Evolutionary conservation across 2,888 invertebrate species (phyloP).

Genomic region (Eupithecia centaureata): DNA sequence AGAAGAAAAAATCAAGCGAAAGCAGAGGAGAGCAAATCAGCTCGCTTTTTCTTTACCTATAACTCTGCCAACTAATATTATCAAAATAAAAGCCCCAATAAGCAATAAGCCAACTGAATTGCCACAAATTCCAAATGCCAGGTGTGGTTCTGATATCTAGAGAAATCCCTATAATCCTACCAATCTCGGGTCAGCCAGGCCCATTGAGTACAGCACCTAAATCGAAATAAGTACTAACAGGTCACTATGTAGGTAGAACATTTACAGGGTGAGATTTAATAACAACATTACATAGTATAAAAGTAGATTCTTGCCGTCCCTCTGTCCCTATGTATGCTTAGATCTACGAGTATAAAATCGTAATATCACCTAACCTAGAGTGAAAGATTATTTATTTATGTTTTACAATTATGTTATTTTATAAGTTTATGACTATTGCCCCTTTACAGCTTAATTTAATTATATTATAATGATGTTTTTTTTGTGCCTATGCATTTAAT

Average conservation of each 20-base stretch:
- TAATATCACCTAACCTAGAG: too few relatives aligned
- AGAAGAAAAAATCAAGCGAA: background rate
- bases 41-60: background rate
- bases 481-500: too few relatives aligned
- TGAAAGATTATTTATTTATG: too few relatives aligned
- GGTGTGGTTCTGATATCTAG: constrained; percentile 13
- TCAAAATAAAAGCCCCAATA: background rate
- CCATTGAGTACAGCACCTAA: background rate
- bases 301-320: too few relatives aligned
- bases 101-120: background rate
- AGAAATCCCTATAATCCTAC: constrained; percentile 13
- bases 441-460: too few relatives aligned
- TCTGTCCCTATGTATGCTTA: too few relatives aligned
- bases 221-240: constrained; percentile 26
- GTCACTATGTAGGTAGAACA: background rate
- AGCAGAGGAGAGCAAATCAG: background rate
- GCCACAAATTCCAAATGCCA: background rate
- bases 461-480: too few relatives aligned
- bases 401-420: too few relatives aligned
- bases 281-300: too few relatives aligned
- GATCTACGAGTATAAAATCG: too few relatives aligned
- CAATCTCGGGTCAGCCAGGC: background rate
- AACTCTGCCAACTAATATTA: background rate
- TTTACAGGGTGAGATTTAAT: too few relatives aligned
- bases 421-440: too few relatives aligned